phyloP scores from a whole-genome alignment of 2,113 vertebrate species.

The Limnothrissa miodon region DNA sequence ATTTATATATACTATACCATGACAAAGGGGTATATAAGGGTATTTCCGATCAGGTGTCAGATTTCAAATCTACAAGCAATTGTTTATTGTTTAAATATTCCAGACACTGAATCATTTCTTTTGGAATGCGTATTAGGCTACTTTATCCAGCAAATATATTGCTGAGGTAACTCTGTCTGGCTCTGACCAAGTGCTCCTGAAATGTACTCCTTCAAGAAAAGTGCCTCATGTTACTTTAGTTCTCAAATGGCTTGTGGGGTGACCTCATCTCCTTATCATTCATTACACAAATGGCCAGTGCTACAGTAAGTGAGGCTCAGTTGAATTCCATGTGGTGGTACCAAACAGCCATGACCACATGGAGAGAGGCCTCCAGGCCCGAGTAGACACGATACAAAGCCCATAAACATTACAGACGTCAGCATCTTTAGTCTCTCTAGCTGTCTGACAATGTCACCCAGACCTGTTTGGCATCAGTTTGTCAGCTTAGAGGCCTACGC shows the following conservation, averaged over 20 bases:
- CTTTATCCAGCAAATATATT: neutral
- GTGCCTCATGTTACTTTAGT: neutral
- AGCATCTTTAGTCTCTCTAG: conserved; percentile 26
- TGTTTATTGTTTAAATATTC: neutral
- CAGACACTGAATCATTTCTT: neutral
- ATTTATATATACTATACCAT: too few relatives aligned
- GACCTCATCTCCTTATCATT: neutral
- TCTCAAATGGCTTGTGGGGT: neutral
- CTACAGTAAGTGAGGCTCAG: neutral
- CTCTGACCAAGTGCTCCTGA: neutral
- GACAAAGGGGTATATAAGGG: too few relatives aligned
- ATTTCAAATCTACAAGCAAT: too few relatives aligned
- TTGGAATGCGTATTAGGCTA: neutral
- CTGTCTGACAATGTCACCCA: neutral
- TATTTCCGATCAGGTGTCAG: too few relatives aligned
- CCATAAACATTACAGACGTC: conserved; percentile 20
- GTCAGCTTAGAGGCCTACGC: neutral
- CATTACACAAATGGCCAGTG: neutral
- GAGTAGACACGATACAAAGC: neutral
- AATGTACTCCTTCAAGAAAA: neutral
- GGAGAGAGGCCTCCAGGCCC: neutral
- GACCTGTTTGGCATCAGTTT: conserved; percentile 24
- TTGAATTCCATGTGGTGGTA: neutral
- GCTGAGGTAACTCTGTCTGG: neutral
- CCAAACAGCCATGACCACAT: neutral